Percentiles rank a stretch among this genome's conserved stretches.
phyloP scores from a whole-genome alignment of 2,113 vertebrate species.

The Syngnathoides biaculeatus region DNA sequence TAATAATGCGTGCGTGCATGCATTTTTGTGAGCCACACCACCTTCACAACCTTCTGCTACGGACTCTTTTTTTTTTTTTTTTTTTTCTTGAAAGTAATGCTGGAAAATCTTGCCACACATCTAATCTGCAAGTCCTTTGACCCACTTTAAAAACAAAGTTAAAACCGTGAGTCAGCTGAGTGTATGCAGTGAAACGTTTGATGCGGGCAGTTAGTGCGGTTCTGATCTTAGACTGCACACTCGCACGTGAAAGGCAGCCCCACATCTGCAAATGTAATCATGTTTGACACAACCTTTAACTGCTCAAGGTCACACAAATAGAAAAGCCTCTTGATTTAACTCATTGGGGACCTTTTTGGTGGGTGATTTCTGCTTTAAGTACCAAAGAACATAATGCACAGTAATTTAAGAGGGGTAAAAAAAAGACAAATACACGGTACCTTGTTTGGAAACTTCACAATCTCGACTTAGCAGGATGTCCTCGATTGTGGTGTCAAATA shows the following conservation, averaged over 20 bases:
- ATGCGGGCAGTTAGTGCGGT: slow-evolving; percentile 28
- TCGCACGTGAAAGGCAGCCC: slow-evolving; percentile 45
- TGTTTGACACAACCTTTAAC: slow-evolving; percentile 40
- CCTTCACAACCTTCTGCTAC: slow-evolving; percentile 44
- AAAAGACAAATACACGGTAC: slow-evolving; percentile 60
- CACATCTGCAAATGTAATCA: slow-evolving; percentile 42
- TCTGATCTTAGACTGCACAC: slow-evolving; percentile 38
- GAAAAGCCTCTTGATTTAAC: not conserved
- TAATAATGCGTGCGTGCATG: slow-evolving; percentile 68
- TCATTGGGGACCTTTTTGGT: not conserved
- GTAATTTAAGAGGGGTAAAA: not conserved
- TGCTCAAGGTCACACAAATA: slow-evolving; percentile 23
- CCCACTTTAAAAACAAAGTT: slow-evolving; percentile 36
- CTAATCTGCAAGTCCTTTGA: slow-evolving; percentile 40
- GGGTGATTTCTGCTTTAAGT: not conserved
- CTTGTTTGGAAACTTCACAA: slow-evolving; percentile 80
- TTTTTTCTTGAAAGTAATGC: slow-evolving; percentile 62
- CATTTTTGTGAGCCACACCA: slow-evolving; percentile 58
- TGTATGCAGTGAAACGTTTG: slow-evolving; percentile 27
- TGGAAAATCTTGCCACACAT: slow-evolving; percentile 51
- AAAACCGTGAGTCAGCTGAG: slow-evolving; percentile 26
- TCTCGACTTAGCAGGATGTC: slow-evolving; percentile 84
- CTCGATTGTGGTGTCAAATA: slow-evolving; percentile 85
- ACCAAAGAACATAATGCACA: not conserved
- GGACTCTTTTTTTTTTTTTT: slow-evolving; percentile 56